Evolutionary conservation across 2,113 vertebrate genomes (phyloP), one percentile per base, ranked within the genome.

Genomic region (Orthochromis indermauri): DNA sequence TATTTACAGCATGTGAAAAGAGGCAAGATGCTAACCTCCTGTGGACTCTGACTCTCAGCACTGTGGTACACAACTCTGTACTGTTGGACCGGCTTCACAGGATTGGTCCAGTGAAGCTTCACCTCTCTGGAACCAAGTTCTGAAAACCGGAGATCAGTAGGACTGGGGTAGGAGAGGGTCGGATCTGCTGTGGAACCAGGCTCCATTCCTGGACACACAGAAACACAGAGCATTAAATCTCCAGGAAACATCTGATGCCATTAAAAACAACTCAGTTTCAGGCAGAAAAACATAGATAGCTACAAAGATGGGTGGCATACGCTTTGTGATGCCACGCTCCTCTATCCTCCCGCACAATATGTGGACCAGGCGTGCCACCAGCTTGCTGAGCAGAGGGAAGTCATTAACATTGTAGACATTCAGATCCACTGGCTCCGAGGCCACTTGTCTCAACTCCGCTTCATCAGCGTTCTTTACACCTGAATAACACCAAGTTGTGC

Each of bases 401-500:
- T 98, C 98, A 63, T 97, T 96, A 47, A 99, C 97, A 0, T 97
- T 98, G 96, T 98, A 98, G 2, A 98, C 97, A 0, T 97, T 98
- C 73, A 98, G 91, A 81, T 99, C 98, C 89, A 97, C 93, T 0
- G 98, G 98, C 71, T 96, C 97, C 0, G 98, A 98, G 0, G 97
- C 98, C 86, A 99, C 96, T 35, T 98, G 97, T 86, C 94, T 96
- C 91, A 99, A 90, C 92, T 99, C 98, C 0, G 97, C 97, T 89
- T 98, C 98, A 0, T 99, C 98, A 0, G 98, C 98, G 0, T 99
- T 99, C 94, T 99, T 99, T 87, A 99, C 98, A 3, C 98, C 98
- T 99, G 92, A 55, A 42, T 8, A 13, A 83, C 4, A 57, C 21
- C 80, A 24, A 63, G 5, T 26, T 24, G 55, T 28, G 47, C 45